Percentiles rank a stretch among this genome's conserved stretches.
phyloP scores from a whole-genome alignment of 2,888 invertebrate genomes.

The Acanthacorydalis orientalis region DNA sequence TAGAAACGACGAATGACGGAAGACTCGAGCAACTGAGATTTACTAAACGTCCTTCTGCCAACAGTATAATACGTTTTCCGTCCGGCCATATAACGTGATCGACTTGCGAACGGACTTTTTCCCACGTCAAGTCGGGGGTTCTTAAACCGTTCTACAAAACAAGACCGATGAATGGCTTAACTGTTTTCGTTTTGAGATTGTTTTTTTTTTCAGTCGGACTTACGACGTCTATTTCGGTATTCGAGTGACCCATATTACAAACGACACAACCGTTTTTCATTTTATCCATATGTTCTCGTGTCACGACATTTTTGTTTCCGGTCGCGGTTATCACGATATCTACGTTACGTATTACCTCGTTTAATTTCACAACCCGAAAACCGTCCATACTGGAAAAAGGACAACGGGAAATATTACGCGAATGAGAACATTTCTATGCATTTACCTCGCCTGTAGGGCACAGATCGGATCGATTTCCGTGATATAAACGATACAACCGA shows the following conservation, averaged over 20 bases:
- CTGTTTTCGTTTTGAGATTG: too few relatives aligned
- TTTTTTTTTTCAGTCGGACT: slow-evolving; percentile 17
- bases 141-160: slow-evolving; percentile 58
- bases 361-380: slow-evolving; percentile 83
- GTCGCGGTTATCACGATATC: slow-evolving; percentile 97
- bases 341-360: slow-evolving; percentile 82
- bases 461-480: slow-evolving; percentile 98
- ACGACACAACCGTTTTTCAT: slow-evolving; percentile 93
- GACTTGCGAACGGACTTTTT: slow-evolving; percentile 91
- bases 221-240: slow-evolving; percentile 89
- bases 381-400: slow-evolving; percentile 73
- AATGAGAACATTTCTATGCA: slow-evolving; percentile 7
- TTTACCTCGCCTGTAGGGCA: slow-evolving; percentile 80
- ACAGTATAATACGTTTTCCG: slow-evolving; percentile 81
- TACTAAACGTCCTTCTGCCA: slow-evolving; percentile 90
- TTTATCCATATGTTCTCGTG: slow-evolving; percentile 87
- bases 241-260: slow-evolving; percentile 96
- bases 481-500: slow-evolving; percentile 83
- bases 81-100: slow-evolving; percentile 98
- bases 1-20: slow-evolving; percentile 95
- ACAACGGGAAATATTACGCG: not conserved
- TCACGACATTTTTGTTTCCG: slow-evolving; percentile 93
- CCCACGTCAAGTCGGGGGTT: slow-evolving; percentile 92
- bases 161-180: slow-evolving; percentile 5
- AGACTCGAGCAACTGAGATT: slow-evolving; percentile 94